A percentile compares a stretch with the other conserved stretches of the same genome.
Evolutionary conservation across 2,797 vertebrate species (phyloP).

Genomic region (Acanthopagrus latus): DNA sequence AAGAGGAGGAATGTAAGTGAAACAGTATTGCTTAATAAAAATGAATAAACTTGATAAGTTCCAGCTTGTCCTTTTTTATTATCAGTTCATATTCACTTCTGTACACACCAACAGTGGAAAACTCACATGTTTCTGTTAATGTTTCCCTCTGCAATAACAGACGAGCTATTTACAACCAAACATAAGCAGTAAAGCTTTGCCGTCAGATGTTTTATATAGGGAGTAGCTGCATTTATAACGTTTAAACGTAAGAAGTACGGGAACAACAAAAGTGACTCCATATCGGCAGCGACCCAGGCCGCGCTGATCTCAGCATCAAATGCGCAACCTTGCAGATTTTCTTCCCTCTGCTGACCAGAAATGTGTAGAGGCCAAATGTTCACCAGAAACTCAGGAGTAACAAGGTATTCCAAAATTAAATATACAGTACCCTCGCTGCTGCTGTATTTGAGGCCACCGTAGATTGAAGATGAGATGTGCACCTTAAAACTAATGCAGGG

Average conservation of each 20-base stretch:
- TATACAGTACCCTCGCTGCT: background rate
- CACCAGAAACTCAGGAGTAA: background rate
- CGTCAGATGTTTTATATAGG: background rate
- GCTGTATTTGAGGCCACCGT: background rate
- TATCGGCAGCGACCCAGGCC: background rate
- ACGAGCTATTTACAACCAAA: background rate
- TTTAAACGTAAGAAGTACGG: background rate
- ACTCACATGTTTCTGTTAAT: background rate
- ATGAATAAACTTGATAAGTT: constrained; percentile 76
- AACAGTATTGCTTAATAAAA: constrained; percentile 89
- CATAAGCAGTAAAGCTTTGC: background rate
- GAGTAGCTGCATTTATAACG: no score
- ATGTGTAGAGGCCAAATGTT: background rate
- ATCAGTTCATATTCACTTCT: background rate
- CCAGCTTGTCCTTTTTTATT: background rate
- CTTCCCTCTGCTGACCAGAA: no score
- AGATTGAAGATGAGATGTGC: background rate
- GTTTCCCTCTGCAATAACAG: background rate
- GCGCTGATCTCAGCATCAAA: background rate
- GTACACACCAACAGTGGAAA: background rate
- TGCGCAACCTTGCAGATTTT: background rate
- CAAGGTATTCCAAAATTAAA: background rate
- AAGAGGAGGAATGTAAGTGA: constrained; percentile 83
- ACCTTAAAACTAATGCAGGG: background rate
- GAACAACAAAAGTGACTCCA: background rate